Base-by-base conservation (phyloP, 2,113 vertebrate species). In the Nibea coibor region DNA sequence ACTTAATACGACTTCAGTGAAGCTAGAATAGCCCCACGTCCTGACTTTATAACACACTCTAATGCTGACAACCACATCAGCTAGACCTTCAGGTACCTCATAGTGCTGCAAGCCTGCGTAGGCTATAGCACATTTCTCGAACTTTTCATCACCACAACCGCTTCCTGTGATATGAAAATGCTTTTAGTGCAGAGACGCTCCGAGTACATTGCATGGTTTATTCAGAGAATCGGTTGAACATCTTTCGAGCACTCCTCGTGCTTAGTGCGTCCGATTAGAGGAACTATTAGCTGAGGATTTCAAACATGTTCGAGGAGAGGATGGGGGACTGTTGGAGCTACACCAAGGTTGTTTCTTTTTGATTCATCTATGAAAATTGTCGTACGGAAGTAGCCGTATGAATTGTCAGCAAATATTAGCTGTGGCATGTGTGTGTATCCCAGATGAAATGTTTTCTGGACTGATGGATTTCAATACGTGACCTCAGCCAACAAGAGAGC, bases 301-400 rank as follows among this genome's bases (percentile, higher is more conserved):
- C 72, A 82, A 93, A 88, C 57, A 95, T 94, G 94, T 73, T 92
- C 4, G 94, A 94, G 54, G 94, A 93, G 72, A 95, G 82, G 87
- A 96, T 95, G 95, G 95, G 95, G 28, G 74, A 61, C 65, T 96
- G 95, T 81, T 95, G 91, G 92, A 95, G 92, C 83, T 1, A 72
- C 66, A 94, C 78, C 39, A 94, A 94, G 94, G 94, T 95, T 0
- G 19, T 72, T 42, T 72, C 47, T 51, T 9, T 35, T 28, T 70
- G 4, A 4, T 70, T 63, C 2, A 54, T 47, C 42, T 71, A 39
- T n/a, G 24, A 31, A 62, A n/a, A 57, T 72, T 4, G 20, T 56
- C 0, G 16, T 57, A 43, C 1, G 22, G 20, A 72, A 62, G 61
- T 31, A 75, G 42, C 61, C 0, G 3, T 15, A 1, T n/a, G 24